Evolutionary conservation across 2,797 vertebrate species (phyloP).

Genomic region (Rallus crepitans): DNA sequence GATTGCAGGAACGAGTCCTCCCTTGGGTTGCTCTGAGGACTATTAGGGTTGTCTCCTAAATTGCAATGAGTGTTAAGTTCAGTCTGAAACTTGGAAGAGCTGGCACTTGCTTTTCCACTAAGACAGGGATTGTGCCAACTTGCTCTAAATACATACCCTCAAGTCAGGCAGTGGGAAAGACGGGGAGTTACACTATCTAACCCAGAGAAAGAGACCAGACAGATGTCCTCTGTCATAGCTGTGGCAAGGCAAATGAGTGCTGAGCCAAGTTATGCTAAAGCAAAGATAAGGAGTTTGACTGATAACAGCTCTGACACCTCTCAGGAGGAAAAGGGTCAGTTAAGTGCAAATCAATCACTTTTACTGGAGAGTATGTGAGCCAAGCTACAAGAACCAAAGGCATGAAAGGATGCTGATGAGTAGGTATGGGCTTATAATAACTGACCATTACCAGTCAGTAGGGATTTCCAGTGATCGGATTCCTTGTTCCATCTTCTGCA

Average conservation of each 20-base stretch:
- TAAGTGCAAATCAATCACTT: neutral
- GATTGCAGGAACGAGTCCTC: neutral
- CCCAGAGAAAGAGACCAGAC: neutral
- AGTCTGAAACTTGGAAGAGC: neutral
- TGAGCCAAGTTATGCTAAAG: neutral
- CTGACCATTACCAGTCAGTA: neutral
- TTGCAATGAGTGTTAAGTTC: neutral
- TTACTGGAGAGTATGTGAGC: neutral
- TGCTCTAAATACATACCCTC: neutral
- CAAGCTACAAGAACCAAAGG: neutral
- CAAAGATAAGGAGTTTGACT: neutral
- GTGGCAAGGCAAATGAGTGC: neutral
- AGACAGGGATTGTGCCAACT: neutral
- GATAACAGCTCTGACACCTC: neutral
- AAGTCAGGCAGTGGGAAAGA: neutral
- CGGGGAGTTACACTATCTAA: neutral
- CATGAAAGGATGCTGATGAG: neutral
- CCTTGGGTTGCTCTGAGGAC: neutral
- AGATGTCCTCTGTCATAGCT: neutral
- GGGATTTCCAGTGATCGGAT: neutral
- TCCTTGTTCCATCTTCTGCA: neutral
- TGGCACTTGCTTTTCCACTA: rapidly evolving
- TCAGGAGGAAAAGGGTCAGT: neutral
- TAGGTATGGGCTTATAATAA: neutral
- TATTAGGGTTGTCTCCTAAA: neutral